phyloP scores from a whole-genome alignment of 2,797 vertebrate species.

The Falco rusticolus region DNA sequence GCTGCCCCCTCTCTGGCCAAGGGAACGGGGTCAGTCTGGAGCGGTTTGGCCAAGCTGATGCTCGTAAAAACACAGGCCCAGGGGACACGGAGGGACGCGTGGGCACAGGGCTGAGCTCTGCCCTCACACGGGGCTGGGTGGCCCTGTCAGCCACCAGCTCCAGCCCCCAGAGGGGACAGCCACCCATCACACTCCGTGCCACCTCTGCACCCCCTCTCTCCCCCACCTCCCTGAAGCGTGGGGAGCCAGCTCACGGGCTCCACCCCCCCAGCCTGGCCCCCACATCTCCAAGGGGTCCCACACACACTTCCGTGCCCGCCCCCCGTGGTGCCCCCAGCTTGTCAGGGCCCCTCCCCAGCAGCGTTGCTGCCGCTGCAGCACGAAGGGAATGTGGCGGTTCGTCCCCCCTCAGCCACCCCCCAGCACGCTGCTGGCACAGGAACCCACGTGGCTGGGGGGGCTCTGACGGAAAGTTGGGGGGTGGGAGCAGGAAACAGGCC shows the following conservation, averaged over 20 bases:
- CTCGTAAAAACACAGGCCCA: neutral
- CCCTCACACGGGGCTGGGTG: neutral
- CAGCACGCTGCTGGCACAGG: fast-evolving
- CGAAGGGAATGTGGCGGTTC: fast-evolving
- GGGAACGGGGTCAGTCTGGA: fast-evolving
- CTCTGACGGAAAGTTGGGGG: neutral
- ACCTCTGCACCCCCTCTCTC: neutral
- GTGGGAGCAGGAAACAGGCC: neutral
- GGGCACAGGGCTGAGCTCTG: fast-evolving
- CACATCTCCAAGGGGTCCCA: fast-evolving
- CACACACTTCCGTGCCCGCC: fast-evolving
- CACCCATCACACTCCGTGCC: neutral
- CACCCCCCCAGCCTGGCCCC: neutral
- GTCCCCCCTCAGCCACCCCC: too few species aligned
- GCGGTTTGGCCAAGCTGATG: neutral
- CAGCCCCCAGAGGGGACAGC: neutral
- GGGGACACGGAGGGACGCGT: fast-evolving
- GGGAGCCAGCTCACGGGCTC: neutral
- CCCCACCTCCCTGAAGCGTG: neutral
- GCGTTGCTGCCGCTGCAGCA: fast-evolving
- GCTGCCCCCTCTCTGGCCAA: fast-evolving
- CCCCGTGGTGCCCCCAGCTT: fast-evolving
- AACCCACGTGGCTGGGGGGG: fast-evolving
- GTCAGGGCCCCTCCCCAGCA: fast-evolving
- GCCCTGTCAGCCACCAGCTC: neutral